Conservation (phyloP, 1,140 invertebrate species). For the Drosophila baimaii region DNA sequence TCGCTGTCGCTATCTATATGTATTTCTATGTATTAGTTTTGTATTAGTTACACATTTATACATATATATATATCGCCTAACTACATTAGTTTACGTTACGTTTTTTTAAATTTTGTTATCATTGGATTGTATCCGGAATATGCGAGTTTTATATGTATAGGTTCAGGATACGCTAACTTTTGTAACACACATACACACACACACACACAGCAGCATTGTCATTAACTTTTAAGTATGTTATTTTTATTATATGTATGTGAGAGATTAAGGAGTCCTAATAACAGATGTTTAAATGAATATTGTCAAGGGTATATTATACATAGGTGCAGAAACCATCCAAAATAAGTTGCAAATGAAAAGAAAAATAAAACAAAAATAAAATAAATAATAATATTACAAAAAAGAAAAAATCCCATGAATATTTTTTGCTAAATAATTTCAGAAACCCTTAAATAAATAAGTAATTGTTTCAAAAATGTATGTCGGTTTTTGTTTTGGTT, state of each 20-base stretch:
- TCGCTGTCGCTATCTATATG: constrained; percentile 8
- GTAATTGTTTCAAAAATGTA: constrained; percentile 75
- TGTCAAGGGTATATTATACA: constrained; percentile 11
- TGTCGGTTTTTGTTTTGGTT: background rate
- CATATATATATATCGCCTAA: constrained; percentile 7
- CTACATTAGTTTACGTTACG: constrained; percentile 49
- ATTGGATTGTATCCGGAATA: constrained; percentile 60
- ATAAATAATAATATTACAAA: constrained; percentile 12
- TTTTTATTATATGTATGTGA: constrained; percentile 64
- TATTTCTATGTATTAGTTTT: constrained; percentile 21
- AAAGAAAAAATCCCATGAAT: constrained; percentile 42
- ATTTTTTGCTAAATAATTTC: constrained; percentile 79
- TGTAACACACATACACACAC: constrained; percentile 45
- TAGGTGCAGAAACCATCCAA: constrained; percentile 20
- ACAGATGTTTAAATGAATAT: constrained; percentile 1
- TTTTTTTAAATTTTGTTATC: constrained; percentile 53
- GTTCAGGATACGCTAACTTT: constrained; percentile 50
- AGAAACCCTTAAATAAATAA: constrained; percentile 68
- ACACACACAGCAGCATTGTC: constrained; percentile 68
- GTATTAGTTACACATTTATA: constrained; percentile 36
- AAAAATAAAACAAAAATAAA: constrained; percentile 6
- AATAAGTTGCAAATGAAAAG: constrained; percentile 10
- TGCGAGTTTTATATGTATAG: constrained; percentile 65
- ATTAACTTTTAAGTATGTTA: constrained; percentile 74
- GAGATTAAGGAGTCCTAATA: constrained; percentile 4